A percentile compares a stretch with the other conserved stretches of the same genome.
Evolutionary conservation across 2,888 invertebrate species (phyloP).

Genomic region (Priocnemis perturbator): DNA sequence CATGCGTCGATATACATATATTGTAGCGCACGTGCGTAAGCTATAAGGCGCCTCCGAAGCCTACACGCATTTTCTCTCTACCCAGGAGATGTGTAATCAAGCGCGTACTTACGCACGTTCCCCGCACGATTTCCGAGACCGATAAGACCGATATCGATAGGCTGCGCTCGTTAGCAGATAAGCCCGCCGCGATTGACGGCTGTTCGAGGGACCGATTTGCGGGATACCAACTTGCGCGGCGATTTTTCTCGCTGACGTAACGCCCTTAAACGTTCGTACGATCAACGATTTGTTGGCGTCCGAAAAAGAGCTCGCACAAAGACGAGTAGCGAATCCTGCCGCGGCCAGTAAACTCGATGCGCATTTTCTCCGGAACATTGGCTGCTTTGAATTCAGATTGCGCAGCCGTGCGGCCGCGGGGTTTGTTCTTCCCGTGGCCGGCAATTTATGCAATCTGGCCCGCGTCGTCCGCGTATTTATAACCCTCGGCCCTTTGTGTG

Average conservation of each 20-base stretch:
- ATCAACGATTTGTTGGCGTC: too few relatives aligned
- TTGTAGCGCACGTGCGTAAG: constrained; percentile 4
- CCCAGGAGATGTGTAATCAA: constrained; percentile 38
- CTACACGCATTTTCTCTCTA: constrained; percentile 31
- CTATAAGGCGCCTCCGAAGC: constrained; percentile 6
- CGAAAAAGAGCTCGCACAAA: too few relatives aligned
- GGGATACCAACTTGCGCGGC: too few relatives aligned
- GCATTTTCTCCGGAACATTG: constrained; percentile 42
- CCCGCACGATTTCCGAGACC: constrained; percentile 49
- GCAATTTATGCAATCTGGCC: constrained; percentile 72
- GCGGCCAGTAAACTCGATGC: constrained; percentile 51
- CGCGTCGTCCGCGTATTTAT: constrained; percentile 67
- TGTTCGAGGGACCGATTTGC: too few relatives aligned
- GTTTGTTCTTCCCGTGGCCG: constrained; percentile 61
- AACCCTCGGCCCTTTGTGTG: constrained; percentile 73
- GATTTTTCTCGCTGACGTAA: too few relatives aligned
- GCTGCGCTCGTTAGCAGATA: constrained; percentile 46
- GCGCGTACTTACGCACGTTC: constrained; percentile 41
- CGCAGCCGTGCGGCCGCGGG: constrained; percentile 61
- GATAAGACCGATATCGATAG: constrained; percentile 52
- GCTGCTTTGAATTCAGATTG: constrained; percentile 73
- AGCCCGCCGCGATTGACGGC: constrained; percentile 5
- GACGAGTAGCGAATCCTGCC: constrained; percentile 21
- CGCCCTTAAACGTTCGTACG: too few relatives aligned
- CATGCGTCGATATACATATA: too few relatives aligned